A percentile compares a stretch with the other conserved stretches of the same genome.
Evolutionary conservation across 2,888 invertebrate species (phyloP).

Genomic region (Galerucella nymphaeae): DNA sequence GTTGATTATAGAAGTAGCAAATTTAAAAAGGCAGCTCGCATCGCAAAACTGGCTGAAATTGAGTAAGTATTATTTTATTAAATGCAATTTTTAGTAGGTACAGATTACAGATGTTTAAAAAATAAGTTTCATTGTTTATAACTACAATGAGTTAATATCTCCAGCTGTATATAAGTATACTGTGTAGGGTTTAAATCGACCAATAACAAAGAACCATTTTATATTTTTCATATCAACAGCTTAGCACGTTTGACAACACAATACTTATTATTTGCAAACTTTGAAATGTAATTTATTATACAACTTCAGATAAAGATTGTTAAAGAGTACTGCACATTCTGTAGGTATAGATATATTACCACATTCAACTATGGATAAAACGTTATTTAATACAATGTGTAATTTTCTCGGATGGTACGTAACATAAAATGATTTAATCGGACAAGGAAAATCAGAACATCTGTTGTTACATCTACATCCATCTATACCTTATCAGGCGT

Average conservation of each 20-base stretch:
- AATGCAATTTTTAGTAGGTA: neutral
- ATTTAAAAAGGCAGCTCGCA: conserved; percentile 30
- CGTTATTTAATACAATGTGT: neutral
- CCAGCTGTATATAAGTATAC: no score
- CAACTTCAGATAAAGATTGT: neutral
- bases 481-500: conserved; percentile 31
- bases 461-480: conserved; percentile 30
- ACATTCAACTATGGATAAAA: neutral
- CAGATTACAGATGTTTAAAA: no score
- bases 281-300: no score
- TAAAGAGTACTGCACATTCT: neutral
- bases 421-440: conserved; percentile 18
- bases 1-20: conserved; percentile 13
- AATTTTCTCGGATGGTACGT: neutral
- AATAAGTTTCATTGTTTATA: no score
- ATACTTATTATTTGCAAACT: no score
- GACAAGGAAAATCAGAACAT: conserved; percentile 35
- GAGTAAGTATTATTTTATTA: conserved; percentile 27
- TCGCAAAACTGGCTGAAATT: conserved; percentile 20
- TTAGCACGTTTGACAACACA: no score
- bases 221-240: no score
- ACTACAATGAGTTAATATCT: no score
- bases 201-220: no score
- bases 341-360: neutral
- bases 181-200: no score